Percentiles rank a stretch among this genome's conserved stretches.
Evolutionary conservation across 2,797 vertebrate genomes (phyloP).

Genomic region (Chaunax sp.): DNA sequence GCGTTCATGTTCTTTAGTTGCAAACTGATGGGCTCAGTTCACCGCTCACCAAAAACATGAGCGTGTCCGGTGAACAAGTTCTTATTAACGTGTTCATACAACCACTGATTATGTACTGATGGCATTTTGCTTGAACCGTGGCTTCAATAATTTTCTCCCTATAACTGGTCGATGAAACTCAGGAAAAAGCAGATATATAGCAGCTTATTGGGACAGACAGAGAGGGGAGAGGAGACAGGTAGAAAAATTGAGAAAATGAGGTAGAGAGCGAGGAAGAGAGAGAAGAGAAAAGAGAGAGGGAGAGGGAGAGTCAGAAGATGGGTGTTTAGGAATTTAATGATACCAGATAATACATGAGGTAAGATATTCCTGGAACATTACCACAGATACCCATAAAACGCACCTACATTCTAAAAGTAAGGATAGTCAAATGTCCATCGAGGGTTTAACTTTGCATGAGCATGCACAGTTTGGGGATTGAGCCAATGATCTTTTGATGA

Average conservation of each 20-base stretch:
- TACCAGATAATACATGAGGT: constrained; percentile 54
- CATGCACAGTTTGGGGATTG: too few species aligned
- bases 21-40: too few species aligned
- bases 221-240: constrained; percentile 22
- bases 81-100: neutral
- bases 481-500: too few species aligned
- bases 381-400: constrained; percentile 28
- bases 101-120: constrained; percentile 47
- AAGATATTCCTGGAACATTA: constrained; percentile 55
- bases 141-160: constrained; percentile 64
- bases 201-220: constrained; percentile 31
- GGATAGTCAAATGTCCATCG: too few species aligned
- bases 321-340: constrained; percentile 56
- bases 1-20: too few species aligned
- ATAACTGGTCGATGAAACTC: constrained; percentile 45
- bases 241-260: constrained; percentile 33
- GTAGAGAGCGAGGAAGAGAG: constrained; percentile 25
- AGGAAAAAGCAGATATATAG: constrained; percentile 30
- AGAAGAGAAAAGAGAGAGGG: constrained; percentile 38
- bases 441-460: too few species aligned
- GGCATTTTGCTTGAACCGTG: constrained; percentile 53
- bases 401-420: constrained; percentile 29
- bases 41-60: too few species aligned
- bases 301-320: constrained; percentile 38
- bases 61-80: too few species aligned